These are phyloP conservation scores for Callitettix versicolor DNA, from an alignment of 1,140 invertebrate species.

Conservation along the genomic window DNA sequence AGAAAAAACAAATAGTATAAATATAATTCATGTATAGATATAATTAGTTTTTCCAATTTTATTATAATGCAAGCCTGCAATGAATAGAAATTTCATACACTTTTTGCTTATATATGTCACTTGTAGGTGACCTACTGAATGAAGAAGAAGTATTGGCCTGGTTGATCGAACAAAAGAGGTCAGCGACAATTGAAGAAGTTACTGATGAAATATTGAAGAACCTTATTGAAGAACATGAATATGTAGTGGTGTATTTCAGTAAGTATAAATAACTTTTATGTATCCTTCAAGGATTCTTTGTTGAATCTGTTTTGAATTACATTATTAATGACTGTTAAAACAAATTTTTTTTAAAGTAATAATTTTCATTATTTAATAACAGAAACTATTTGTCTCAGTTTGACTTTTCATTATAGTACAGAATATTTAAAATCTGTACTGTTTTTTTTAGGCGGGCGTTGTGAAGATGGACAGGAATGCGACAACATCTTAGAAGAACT, in stretches of 20 bases:
- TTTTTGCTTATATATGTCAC: too few species aligned
- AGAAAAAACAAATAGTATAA: too few species aligned
- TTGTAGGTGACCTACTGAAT: conserved; percentile 67
- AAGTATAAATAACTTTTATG: conserved; percentile 31
- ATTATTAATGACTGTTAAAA: too few species aligned
- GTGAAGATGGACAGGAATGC: conserved; percentile 76
- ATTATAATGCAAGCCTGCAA: too few species aligned
- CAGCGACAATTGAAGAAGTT: conserved; percentile 88
- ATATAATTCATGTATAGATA: too few species aligned
- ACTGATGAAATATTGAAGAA: conserved; percentile 82
- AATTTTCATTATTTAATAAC: too few species aligned
- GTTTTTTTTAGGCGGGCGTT: conserved; percentile 54
- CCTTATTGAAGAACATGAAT: conserved; percentile 83
- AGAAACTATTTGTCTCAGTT: too few species aligned
- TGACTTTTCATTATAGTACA: too few species aligned
- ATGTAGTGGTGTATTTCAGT: conserved; percentile 90
- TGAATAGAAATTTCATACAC: too few species aligned
- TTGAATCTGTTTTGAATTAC: not conserved
- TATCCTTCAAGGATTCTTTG: not conserved
- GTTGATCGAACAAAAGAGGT: conserved; percentile 81
- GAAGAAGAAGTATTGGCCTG: conserved; percentile 85
- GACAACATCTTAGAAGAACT: conserved; percentile 74
- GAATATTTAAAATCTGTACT: too few species aligned
- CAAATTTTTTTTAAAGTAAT: too few species aligned
- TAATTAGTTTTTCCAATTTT: too few species aligned